Evolutionary conservation across 37 sponge, comb jelly and placozoan species (phyloP).

Genomic region (Cliona cf. orientalis): DNA sequence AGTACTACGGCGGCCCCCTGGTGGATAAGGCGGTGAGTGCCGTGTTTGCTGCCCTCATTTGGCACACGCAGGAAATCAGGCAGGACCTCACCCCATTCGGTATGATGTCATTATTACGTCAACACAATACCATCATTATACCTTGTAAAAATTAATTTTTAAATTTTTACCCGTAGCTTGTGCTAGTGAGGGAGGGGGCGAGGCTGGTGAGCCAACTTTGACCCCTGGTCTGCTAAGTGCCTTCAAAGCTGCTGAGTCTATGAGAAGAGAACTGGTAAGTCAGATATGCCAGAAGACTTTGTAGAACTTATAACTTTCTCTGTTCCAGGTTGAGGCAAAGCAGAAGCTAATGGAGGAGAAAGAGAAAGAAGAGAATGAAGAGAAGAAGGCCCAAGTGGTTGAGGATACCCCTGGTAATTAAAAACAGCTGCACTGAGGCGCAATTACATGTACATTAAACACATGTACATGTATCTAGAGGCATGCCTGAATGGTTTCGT

Average conservation of each 20-base stretch:
- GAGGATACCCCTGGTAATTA: conserved; percentile 64
- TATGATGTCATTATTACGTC: conserved; percentile 15
- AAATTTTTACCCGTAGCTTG: not conserved
- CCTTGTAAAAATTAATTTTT: not conserved
- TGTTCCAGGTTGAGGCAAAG: conserved; percentile 68
- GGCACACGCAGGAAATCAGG: conserved; percentile 89
- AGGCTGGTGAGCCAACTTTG: not conserved
- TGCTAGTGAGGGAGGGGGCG: not conserved
- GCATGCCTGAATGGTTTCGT: not conserved
- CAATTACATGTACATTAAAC: not conserved
- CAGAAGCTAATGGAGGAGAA: conserved; percentile 70
- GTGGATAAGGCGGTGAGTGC: conserved; percentile 87
- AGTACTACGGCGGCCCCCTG: conserved; percentile 74
- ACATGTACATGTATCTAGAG: not conserved
- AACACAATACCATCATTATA: not conserved
- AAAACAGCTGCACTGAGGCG: not conserved
- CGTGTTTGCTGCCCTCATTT: conserved; percentile 90
- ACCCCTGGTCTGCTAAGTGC: conserved; percentile 61
- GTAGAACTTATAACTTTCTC: not conserved
- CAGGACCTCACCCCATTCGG: conserved; percentile 68
- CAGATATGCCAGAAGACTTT: not conserved
- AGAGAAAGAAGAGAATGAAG: conserved; percentile 42
- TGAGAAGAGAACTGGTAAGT: conserved; percentile 78
- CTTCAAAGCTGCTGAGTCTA: conserved; percentile 59
- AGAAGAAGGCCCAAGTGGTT: conserved; percentile 42